Evolutionary conservation across 2,888 invertebrate species (phyloP).

Genomic region (Timema podura): DNA sequence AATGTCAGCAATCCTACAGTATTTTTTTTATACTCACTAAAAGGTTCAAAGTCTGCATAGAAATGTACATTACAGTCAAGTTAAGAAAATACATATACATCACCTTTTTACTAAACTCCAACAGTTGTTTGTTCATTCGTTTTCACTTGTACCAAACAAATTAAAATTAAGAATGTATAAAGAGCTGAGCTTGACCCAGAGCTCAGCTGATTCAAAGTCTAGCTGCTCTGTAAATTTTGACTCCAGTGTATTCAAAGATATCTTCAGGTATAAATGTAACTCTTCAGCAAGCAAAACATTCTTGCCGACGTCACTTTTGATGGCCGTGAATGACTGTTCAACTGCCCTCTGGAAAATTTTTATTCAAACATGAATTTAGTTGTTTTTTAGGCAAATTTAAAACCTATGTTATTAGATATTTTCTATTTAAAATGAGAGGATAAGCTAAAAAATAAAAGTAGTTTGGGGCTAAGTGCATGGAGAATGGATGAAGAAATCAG

Average conservation of each 20-base stretch:
- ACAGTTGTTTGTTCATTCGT: constrained; percentile 65
- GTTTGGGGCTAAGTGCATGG: constrained; percentile 15
- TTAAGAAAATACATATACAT: constrained; percentile 20
- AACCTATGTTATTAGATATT: background rate
- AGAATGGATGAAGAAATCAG: too few relatives aligned
- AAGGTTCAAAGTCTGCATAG: background rate
- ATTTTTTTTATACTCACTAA: background rate
- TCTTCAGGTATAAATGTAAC: constrained; percentile 62
- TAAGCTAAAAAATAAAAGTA: background rate
- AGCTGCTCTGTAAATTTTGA: constrained; percentile 46
- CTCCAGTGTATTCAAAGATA: constrained; percentile 59
- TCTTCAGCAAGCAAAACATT: constrained; percentile 54
- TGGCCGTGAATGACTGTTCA: constrained; percentile 34
- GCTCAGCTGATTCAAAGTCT: constrained; percentile 50
- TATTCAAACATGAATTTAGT: background rate
- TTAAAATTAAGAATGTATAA: constrained; percentile 64
- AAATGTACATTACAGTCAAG: background rate
- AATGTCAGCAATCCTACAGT: too few relatives aligned
- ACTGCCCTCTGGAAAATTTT: constrained; percentile 30
- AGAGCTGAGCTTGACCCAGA: constrained; percentile 62
- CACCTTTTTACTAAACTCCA: constrained; percentile 75
- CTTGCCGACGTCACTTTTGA: constrained; percentile 30
- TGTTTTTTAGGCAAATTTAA: background rate
- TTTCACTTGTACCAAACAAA: constrained; percentile 75
- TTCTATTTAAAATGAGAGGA: background rate